A percentile compares a stretch with the other conserved stretches of the same genome.
Evolutionary conservation across 2,797 vertebrate genomes (phyloP).

Genomic region (Pogoniulus pusillus): DNA sequence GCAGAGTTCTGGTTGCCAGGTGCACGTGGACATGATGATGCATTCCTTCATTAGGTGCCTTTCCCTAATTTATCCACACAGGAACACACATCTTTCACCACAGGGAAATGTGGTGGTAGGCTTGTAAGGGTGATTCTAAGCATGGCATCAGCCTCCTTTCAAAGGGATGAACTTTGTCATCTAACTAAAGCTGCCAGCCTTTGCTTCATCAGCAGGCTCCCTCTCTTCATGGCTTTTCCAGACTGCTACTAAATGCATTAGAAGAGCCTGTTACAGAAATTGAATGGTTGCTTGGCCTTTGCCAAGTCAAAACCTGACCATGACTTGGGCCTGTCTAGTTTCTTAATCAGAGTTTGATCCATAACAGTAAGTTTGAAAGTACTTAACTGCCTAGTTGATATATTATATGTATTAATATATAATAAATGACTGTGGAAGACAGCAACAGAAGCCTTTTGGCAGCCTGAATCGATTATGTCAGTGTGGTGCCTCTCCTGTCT

Average conservation of each 20-base stretch:
- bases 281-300: constrained; percentile 16
- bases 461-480: constrained; percentile 30
- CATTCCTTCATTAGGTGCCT: not conserved
- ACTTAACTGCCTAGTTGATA: constrained; percentile 6
- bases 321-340: constrained; percentile 14
- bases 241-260: constrained; percentile 38
- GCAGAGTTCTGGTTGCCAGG: not conserved
- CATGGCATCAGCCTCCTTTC: not conserved
- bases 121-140: not conserved
- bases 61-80: not conserved
- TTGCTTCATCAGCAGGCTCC: constrained; percentile 36
- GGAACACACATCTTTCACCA: not conserved
- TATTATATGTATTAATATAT: not conserved
- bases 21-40: not conserved
- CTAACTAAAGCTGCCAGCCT: not conserved
- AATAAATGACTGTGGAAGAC: not conserved
- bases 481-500: constrained; percentile 10
- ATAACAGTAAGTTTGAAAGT: not conserved
- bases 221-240: constrained; percentile 10
- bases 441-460: constrained; percentile 32
- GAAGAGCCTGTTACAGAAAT: not conserved
- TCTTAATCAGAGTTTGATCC: constrained; percentile 21
- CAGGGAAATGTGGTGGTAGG: not conserved
- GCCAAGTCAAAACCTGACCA: not conserved
- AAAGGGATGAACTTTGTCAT: constrained; percentile 27